These are phyloP conservation scores for Xanthia icteritia DNA, from an alignment of 2,888 invertebrate genomes.

Conservation along the genomic window DNA sequence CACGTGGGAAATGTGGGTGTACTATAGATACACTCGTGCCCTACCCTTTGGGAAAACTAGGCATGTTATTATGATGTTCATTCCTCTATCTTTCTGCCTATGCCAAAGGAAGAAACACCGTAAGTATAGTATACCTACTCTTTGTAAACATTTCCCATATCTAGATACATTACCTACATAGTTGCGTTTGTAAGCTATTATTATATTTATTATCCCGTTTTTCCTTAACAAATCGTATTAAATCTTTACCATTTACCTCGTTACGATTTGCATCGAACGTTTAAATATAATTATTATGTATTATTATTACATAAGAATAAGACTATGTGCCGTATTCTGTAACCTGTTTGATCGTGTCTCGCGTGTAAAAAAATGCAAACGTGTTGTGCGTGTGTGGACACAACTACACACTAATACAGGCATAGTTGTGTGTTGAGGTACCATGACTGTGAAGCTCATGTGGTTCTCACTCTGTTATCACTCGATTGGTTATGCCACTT, in stretches of 20 bases:
- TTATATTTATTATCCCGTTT: neutral
- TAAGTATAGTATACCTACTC: neutral
- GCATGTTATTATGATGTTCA: too few species aligned
- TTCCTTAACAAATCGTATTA: constrained; percentile 39
- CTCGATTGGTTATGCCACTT: constrained; percentile 15
- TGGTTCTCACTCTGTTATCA: constrained; percentile 60
- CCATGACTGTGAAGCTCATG: constrained; percentile 21
- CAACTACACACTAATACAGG: constrained; percentile 40
- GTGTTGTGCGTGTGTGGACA: constrained; percentile 32
- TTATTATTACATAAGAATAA: constrained; percentile 49
- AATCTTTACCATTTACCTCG: constrained; percentile 34
- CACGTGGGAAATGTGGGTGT: too few species aligned
- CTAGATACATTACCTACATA: neutral
- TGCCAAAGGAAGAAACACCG: neutral
- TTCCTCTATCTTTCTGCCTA: neutral
- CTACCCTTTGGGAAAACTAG: too few species aligned
- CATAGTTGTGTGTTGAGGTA: constrained; percentile 16
- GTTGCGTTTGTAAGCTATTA: neutral
- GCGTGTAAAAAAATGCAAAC: constrained; percentile 59
- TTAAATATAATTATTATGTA: constrained; percentile 33
- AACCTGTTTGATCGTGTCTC: constrained; percentile 55
- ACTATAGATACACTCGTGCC: too few species aligned
- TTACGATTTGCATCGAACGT: constrained; percentile 33
- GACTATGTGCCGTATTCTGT: constrained; percentile 21
- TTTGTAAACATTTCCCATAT: constrained; percentile 6